These are phyloP conservation scores for Pentalonia nigronervosa DNA, from an alignment of 1,140 invertebrate genomes.

Conservation along the genomic window DNA sequence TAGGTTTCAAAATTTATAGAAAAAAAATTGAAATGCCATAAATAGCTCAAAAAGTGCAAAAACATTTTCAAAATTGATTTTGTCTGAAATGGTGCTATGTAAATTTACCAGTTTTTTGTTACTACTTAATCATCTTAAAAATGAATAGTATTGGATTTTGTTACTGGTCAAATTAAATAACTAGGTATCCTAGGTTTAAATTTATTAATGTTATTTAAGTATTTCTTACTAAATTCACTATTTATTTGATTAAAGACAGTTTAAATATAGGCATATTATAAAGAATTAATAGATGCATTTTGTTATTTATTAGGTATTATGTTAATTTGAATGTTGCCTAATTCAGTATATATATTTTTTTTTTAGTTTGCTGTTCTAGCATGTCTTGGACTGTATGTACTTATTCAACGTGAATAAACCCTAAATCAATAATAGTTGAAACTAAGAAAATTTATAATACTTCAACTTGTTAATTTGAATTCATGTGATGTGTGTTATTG, in stretches of 20 bases:
- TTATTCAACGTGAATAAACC: conserved; percentile 88
- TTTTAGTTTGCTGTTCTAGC: conserved; percentile 88
- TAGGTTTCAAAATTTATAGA: too few species aligned
- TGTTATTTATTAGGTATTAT: neutral
- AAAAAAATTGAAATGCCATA: too few species aligned
- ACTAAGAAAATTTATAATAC: conserved; percentile 2
- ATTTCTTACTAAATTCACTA: neutral
- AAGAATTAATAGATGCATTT: neutral
- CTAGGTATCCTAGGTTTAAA: too few species aligned
- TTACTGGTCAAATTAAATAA: neutral
- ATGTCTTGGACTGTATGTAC: conserved; percentile 87
- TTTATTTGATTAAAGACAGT: neutral
- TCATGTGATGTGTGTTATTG: conserved; percentile 32
- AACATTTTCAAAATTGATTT: neutral
- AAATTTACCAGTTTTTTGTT: neutral
- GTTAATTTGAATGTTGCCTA: neutral
- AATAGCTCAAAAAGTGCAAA: too few species aligned
- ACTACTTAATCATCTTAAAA: too few species aligned
- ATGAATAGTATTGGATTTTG: neutral
- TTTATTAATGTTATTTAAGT: neutral
- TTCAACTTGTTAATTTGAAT: conserved; percentile 35
- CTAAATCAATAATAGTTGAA: neutral
- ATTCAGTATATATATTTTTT: conserved; percentile 59
- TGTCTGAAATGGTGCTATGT: neutral
- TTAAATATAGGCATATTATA: neutral